Evolutionary conservation across 1,140 invertebrate species (phyloP).

Genomic region (Lepidostoma basale): DNA sequence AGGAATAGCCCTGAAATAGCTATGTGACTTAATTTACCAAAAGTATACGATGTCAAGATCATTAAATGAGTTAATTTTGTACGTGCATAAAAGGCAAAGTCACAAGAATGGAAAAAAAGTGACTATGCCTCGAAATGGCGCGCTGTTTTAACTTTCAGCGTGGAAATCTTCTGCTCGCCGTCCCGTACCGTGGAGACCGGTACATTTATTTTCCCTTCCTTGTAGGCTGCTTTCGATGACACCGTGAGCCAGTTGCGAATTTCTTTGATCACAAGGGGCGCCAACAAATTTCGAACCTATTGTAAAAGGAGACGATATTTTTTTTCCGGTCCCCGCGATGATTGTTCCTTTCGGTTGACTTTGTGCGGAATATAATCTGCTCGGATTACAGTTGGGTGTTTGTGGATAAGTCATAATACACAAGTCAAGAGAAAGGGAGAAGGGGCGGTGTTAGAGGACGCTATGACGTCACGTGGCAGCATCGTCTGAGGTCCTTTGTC

Average conservation of each 20-base stretch:
- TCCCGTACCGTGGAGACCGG: background rate
- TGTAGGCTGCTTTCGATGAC: background rate
- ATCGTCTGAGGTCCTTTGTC: constrained; percentile 1
- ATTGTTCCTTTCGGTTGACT: background rate
- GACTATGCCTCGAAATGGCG: background rate
- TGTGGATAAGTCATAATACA: constrained; percentile 10
- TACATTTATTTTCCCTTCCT: background rate
- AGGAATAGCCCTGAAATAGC: too few species aligned
- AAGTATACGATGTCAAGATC: too few species aligned
- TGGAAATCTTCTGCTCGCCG: background rate
- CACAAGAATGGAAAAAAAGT: background rate
- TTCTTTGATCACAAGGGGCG: background rate
- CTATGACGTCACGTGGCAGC: constrained; percentile 20
- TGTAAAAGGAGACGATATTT: background rate
- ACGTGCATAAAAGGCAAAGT: background rate
- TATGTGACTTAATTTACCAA: too few species aligned
- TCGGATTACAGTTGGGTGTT: background rate
- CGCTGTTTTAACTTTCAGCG: constrained; percentile 1
- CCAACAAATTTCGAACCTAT: background rate
- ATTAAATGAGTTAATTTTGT: background rate
- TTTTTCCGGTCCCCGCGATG: background rate
- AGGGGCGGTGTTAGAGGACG: background rate
- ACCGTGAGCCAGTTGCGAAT: constrained; percentile 1
- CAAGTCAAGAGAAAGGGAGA: background rate
- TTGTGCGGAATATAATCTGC: too few species aligned